Evolutionary conservation across 2,888 invertebrate genomes (phyloP).

Genomic region (Drosophila emarginata): DNA sequence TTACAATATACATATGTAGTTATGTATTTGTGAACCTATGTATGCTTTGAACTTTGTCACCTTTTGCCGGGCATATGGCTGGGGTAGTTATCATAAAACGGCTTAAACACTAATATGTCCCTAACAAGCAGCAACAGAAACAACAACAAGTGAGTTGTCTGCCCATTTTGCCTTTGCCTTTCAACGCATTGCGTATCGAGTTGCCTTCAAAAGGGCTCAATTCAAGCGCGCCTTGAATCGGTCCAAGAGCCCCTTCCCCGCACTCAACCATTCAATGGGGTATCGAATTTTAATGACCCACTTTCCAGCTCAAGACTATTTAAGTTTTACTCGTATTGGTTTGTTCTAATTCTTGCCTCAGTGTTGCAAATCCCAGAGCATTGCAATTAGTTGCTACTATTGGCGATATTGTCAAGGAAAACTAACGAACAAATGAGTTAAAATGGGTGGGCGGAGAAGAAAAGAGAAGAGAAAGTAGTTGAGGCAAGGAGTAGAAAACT

Average conservation of each 20-base stretch:
- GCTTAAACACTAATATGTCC: constrained; percentile 59
- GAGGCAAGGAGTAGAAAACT: constrained; percentile 17
- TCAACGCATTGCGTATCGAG: constrained; percentile 60
- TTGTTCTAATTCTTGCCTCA: constrained; percentile 72
- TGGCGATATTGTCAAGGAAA: constrained; percentile 46
- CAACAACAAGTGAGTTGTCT: constrained; percentile 34
- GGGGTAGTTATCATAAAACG: constrained; percentile 60
- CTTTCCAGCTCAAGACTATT: constrained; percentile 75
- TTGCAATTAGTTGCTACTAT: constrained; percentile 61
- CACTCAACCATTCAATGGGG: constrained; percentile 32
- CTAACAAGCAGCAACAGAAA: constrained; percentile 34
- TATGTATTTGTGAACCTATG: constrained; percentile 39
- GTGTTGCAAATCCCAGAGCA: constrained; percentile 62
- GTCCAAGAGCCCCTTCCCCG: constrained; percentile 52
- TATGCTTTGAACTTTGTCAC: constrained; percentile 63
- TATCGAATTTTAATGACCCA: constrained; percentile 80
- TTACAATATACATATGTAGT: neutral
- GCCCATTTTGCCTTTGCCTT: constrained; percentile 6
- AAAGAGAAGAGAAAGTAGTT: neutral
- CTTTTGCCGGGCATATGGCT: constrained; percentile 43
- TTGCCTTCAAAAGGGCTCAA: constrained; percentile 71
- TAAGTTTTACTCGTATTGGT: constrained; percentile 73
- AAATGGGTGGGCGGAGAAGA: constrained; percentile 6
- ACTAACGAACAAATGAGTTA: constrained; percentile 38
- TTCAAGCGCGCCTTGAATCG: constrained; percentile 69